Evolutionary conservation across 1,140 invertebrate species (phyloP).

Genomic region (Drosophila gunungcola): DNA sequence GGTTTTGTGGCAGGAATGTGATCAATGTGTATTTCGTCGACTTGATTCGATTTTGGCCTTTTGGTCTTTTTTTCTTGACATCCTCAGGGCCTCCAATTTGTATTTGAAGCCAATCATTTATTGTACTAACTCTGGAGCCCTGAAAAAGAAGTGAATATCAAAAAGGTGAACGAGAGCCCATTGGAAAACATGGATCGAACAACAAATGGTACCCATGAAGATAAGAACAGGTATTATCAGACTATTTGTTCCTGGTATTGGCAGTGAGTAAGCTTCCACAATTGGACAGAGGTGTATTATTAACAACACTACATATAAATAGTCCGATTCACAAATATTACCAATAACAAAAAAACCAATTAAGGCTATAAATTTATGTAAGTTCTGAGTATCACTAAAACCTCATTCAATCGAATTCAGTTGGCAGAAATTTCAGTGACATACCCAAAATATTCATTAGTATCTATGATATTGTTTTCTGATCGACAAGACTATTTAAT

Average conservation of each 20-base stretch:
- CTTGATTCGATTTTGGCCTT: conserved; percentile 86
- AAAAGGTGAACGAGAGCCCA: background rate
- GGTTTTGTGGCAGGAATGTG: conserved; percentile 93
- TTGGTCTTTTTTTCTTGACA: conserved; percentile 84
- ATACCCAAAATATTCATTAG: too few species aligned
- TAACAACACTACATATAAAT: background rate
- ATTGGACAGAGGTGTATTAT: conserved; percentile 2
- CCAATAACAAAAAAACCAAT: too few species aligned
- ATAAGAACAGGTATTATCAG: conserved; percentile 4
- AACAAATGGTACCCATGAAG: background rate
- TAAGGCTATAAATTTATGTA: too few species aligned
- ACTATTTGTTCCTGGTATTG: background rate
- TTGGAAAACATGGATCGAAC: background rate
- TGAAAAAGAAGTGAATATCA: conserved; percentile 48
- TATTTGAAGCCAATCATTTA: conserved; percentile 86
- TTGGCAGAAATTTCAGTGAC: too few species aligned
- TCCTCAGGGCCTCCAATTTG: conserved; percentile 86
- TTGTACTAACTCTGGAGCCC: conserved; percentile 87
- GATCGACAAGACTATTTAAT: too few species aligned
- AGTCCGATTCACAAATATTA: too few species aligned
- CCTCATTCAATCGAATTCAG: too few species aligned
- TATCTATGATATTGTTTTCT: too few species aligned
- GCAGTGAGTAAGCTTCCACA: conserved; percentile 3
- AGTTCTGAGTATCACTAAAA: too few species aligned
- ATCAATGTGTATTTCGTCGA: conserved; percentile 91